These are phyloP conservation scores for Conus canariensis DNA, from an alignment of 2,888 invertebrate species.

Conservation along the genomic window DNA sequence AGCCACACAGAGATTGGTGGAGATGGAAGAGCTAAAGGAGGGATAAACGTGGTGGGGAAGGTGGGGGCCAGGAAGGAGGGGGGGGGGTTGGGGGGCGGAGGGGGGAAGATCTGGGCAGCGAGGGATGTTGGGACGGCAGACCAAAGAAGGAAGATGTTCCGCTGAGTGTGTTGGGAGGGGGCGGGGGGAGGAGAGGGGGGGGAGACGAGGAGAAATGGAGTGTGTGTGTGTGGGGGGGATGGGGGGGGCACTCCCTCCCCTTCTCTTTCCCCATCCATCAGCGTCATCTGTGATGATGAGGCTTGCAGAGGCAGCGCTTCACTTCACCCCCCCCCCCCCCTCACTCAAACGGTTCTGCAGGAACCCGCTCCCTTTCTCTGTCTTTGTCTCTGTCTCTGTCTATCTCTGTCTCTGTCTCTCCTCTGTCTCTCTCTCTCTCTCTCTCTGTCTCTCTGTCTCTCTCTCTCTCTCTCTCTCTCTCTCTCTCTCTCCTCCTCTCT, in stretches of 20 bases:
- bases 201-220: background rate
- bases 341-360: background rate
- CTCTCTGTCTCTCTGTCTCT: background rate
- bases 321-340: background rate
- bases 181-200: background rate
- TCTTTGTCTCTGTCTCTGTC: too few species aligned
- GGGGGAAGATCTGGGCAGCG: background rate
- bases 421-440: too few species aligned
- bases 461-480: background rate
- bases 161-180: background rate
- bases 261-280: background rate
- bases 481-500: background rate
- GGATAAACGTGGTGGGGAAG: too few species aligned
- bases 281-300: background rate
- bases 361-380: background rate
- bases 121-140: background rate
- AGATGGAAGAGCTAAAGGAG: too few species aligned
- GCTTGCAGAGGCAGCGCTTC: background rate
- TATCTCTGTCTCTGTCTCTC: too few species aligned
- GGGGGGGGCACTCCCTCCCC: too few species aligned
- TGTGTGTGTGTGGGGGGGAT: too few species aligned
- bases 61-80: background rate
- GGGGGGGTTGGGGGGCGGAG: background rate
- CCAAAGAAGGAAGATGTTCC: background rate
- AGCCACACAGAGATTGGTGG: background rate